Evolutionary conservation across 2,888 invertebrate genomes (phyloP), one percentile per base, ranked within the genome.

Genomic region (Mechanitis mazaeus): DNA sequence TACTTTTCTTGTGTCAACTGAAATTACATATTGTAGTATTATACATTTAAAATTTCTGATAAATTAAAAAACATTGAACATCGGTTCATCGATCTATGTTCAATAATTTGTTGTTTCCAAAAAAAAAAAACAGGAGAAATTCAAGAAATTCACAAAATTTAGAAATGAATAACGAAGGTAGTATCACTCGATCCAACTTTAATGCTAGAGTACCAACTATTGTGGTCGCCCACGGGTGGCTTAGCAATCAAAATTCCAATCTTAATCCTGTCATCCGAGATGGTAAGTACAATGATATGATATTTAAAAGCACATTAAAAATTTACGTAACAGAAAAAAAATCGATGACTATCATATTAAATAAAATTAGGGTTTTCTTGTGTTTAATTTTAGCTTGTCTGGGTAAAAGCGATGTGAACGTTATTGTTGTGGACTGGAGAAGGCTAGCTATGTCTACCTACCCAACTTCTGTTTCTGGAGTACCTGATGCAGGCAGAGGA

Each of bases 391-490:
- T 20, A 20, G 20, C 20, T 20, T 20, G 20, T 20, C 20, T 35
- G 1, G 55, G 54, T 1, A 74, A 70, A 54, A 65, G 59, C n/a
- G 75, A 81, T 11, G 66, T 65, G 1, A 84, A 84, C 61, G 73
- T 83, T 0, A 82, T 84, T 35, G 70, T 78, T 1, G 35, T 83
- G 56, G 83, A 83, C 57, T 84, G 84, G 83, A 74, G 76, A 35
- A 65, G 69, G 0, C 67, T 81, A 0, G 81, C 83, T 5, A 1
- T 64, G 0, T 67, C 71, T n/a, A 72, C 72, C 54, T 84, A 82
- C 64, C 61, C 72, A 0, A 78, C 79, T 1, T 80, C 82, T 3
- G 75, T 65, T 0, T 53, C 59, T 6, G 79, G 78, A 9, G 79
- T 81, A 0, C 81, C 82, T 0, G 71, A 62, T 0, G 73, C 78